Base-by-base conservation (phyloP, 2,888 invertebrate genomes). In the Amphipyra berbera region DNA sequence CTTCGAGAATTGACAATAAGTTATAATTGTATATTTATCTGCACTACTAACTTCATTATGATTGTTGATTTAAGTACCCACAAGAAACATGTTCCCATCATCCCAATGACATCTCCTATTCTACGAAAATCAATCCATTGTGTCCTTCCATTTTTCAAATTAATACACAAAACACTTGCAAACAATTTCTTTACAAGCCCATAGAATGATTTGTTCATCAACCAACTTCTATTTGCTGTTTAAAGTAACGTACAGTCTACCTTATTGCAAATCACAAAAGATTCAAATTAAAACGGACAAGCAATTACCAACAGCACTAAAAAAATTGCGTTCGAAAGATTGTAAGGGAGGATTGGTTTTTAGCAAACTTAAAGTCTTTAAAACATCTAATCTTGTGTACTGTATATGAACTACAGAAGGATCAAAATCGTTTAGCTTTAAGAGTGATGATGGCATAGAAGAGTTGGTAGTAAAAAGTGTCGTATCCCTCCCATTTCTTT, bases 401-500 rank as follows among this genome's bases (percentile, higher is more conserved):
- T 40, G 66, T 76, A 73, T 38, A 0, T 5, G 41, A 4, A 52
- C 0, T 6, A 0, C 2, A 42, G 73, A 83, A 42, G 69, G 76
- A 61, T 59, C 9, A 63, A 44, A 78, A 50, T 84, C 6, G 44
- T 13, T 55, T 59, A 40, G 12, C 21, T 15, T 15, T 35, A 7
- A 30, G 57, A 50, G 6, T 46, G 46, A 58, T 48, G 50, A 46
- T 59, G 27, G 71, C 50, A 77, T 54, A 58, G 62, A 69, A 65
- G 75, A 73, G 54, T 73, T 83, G 70, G 82, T 74, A 69, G 76
- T 76, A 77, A 76, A 81, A 84, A 90, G 89, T 92, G 91, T 92
- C 92, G 88, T 87, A 88, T 88, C 86, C 87, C 87, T 88, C 87
- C 85, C 89, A 86, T 88, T 92, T 90, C 90, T 92, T 92, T 92